Conservation (phyloP, 2,797 vertebrate genomes). For the Coilia nasus region DNA sequence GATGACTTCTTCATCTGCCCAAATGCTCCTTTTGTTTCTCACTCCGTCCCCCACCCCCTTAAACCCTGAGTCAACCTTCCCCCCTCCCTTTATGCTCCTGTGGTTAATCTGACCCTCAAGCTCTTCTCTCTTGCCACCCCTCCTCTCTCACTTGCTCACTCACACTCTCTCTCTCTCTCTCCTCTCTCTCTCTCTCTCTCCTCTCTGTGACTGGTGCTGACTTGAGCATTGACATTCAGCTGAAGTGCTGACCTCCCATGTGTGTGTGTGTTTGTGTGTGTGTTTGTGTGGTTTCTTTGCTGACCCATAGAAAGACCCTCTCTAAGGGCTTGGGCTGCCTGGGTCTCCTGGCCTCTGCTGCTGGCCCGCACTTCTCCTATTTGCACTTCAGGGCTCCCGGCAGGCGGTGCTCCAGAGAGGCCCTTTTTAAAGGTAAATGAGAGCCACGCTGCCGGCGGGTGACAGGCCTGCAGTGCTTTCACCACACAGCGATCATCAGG, state of each 20-base stretch:
- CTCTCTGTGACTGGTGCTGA: conserved; percentile 72
- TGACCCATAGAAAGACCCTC: background rate
- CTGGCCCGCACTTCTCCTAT: conserved; percentile 77
- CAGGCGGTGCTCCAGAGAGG: conserved; percentile 76
- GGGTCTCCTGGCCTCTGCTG: conserved; percentile 80
- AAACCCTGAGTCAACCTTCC: conserved; percentile 61
- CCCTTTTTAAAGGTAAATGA: conserved; percentile 86
- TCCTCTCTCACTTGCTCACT: background rate
- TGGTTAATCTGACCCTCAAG: background rate
- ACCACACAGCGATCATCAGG: conserved; percentile 52
- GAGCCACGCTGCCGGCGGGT: conserved; percentile 80
- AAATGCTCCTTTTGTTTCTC: conserved; percentile 91
- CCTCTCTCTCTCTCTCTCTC: conserved; percentile 66
- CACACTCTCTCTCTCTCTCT: conserved; percentile 53
- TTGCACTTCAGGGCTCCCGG: conserved; percentile 90
- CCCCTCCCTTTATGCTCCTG: conserved; percentile 67
- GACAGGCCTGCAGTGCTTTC: conserved; percentile 61
- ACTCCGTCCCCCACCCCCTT: conserved; percentile 54
- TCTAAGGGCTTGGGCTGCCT: conserved; percentile 50
- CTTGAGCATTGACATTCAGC: conserved; percentile 86
- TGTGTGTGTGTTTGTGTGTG: background rate
- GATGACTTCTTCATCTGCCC: conserved; percentile 96
- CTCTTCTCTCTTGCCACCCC: background rate
- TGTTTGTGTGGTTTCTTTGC: background rate
- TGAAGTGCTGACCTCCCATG: conserved; percentile 83